Base-by-base conservation (phyloP, 2,113 vertebrate genomes). In the Catharus minimus region DNA sequence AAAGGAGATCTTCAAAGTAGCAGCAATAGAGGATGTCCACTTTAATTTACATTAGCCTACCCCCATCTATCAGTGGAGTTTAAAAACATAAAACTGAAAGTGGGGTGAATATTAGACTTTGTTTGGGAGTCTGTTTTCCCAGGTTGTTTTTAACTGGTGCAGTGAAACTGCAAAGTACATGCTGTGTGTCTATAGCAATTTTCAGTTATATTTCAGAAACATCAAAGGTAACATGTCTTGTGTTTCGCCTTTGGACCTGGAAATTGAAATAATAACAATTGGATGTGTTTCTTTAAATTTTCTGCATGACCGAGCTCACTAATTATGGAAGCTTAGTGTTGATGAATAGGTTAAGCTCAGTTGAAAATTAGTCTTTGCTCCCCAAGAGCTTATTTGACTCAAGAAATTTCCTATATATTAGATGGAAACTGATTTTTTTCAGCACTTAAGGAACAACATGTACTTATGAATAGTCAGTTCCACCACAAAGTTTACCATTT, bases 321-420 rank as follows among this genome's bases (percentile, higher is more conserved):
- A 94, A 92, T 88, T 96, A 41, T 15, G 41, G 60, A 82, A 91
- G 58, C 50, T 94, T 96, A 94, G 72, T 93, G 88, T 68, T 96
- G 88, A 94, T 92, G 60, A 95, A 87, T 92, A 91, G 41, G 76
- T 93, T 94, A 89, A 92, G 66, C 47, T 96, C 73, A 66, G 72
- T 53, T 88, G 57, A 91, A 94, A 96, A 76, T 93, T 91, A 88
- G 73, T 57, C 41, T 82, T 84, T 92, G 62, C 86, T 93, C 50
- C 44, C 80, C 53, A 73, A 74, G 36, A 93, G 39, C 27, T 93
- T 90, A 76, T 88, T 95, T 96, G 72, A 96, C 74, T 90, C 17
- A 47, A 86, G 61, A 65, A 32, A 74, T 89, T 94, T 90, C 65
- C 89, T n/a, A 66, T 38, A 79, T 72, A 88, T 89, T 79, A 92